These are phyloP conservation scores for Scolopax bukidnonensis DNA, from an alignment of 2,797 vertebrate genomes.

Conservation along the genomic window DNA sequence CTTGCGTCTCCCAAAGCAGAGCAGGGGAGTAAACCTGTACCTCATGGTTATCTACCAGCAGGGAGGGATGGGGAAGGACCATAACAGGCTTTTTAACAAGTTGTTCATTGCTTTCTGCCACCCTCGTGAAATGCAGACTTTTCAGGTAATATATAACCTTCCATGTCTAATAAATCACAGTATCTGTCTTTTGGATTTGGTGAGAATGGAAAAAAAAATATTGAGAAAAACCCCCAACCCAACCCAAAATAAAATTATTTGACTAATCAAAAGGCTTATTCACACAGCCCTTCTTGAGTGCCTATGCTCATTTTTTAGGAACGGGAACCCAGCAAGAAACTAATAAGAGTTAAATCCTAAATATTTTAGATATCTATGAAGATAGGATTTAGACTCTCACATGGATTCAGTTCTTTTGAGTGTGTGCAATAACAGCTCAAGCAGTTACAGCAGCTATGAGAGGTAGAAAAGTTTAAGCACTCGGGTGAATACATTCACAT, in stretches of 20 bases:
- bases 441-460: not conserved
- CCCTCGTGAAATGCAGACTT: not conserved
- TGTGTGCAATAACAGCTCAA: not conserved
- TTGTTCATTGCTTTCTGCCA: not conserved
- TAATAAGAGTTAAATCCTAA: not conserved
- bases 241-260: not conserved
- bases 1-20: not conserved
- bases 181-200: not conserved
- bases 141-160: not conserved
- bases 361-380: not conserved
- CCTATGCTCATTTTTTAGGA: not conserved
- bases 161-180: not conserved
- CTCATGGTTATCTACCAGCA: not conserved
- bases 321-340: not conserved
- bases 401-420: not conserved
- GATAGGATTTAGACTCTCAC: not conserved
- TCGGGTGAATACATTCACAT: not conserved
- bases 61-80: not conserved
- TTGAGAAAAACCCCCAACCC: too few species aligned
- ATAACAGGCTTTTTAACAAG: not conserved
- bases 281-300: not conserved
- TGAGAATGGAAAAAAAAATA: not conserved
- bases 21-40: not conserved
- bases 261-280: not conserved
- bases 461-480: slow-evolving; percentile 40